Percentiles rank a stretch among this genome's conserved stretches.
Evolutionary conservation across 2,888 invertebrate species (phyloP).

Genomic region (Sarcophaga carnaria): DNA sequence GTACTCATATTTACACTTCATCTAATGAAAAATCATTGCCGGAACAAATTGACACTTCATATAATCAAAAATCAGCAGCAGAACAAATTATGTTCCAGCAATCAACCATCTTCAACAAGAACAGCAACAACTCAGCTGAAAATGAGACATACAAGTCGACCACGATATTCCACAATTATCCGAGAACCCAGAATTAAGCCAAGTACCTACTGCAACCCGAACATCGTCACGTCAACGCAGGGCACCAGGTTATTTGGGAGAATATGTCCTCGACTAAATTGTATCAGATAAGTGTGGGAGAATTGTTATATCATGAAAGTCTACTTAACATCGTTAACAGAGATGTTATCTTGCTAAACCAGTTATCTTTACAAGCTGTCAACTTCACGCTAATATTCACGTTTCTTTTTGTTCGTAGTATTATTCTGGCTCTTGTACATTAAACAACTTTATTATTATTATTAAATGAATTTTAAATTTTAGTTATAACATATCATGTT

Average conservation of each 20-base stretch:
- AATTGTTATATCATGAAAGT: slow-evolving; percentile 13
- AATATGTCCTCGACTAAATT: slow-evolving; percentile 24
- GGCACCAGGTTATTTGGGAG: slow-evolving; percentile 6
- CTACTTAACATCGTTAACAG: no score
- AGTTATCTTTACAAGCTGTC: no score
- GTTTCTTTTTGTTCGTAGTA: no score
- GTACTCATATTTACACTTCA: neutral
- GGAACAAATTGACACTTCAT: no score
- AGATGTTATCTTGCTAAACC: no score
- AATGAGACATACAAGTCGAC: neutral
- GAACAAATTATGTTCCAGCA: slow-evolving; percentile 22
- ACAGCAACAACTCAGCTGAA: neutral
- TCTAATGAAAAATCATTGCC: neutral
- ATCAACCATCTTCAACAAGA: neutral
- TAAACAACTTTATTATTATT: no score
- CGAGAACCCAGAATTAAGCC: neutral
- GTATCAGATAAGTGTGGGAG: no score
- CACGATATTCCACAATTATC: neutral
- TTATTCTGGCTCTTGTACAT: no score
- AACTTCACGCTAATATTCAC: no score
- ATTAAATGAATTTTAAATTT: no score
- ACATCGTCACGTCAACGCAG: slow-evolving; percentile 6
- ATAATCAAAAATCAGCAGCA: neutral
- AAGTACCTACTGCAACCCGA: neutral
- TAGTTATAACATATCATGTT: no score